A percentile compares a stretch with the other conserved stretches of the same genome.
Evolutionary conservation across 2,797 vertebrate species (phyloP).

Genomic region (Artibeus jamaicensis): DNA sequence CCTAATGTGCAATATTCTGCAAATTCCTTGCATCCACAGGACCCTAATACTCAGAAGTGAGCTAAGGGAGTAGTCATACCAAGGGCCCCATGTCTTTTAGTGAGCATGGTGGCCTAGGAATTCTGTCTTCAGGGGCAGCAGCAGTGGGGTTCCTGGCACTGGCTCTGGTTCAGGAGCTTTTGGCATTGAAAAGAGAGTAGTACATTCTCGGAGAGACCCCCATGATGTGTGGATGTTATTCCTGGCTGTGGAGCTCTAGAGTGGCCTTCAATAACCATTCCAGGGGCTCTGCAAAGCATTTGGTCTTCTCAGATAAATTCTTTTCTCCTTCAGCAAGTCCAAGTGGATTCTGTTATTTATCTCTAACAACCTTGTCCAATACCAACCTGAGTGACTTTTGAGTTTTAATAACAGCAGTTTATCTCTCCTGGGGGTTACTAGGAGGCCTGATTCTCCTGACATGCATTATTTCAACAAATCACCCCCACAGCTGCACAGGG

Average conservation of each 20-base stretch:
- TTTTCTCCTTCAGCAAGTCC: not conserved
- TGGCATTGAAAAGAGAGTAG: not conserved
- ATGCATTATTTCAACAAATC: not conserved
- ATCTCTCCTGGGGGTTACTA: not conserved
- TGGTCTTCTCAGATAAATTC: not conserved
- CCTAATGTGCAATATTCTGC: not conserved
- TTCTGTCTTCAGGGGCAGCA: not conserved
- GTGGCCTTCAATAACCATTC: not conserved
- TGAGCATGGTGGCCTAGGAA: not conserved
- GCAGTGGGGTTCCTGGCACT: not conserved
- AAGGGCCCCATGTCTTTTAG: too few species aligned
- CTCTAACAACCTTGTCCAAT: not conserved
- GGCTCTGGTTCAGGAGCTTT: not conserved
- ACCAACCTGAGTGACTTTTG: not conserved
- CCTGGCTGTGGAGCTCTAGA: not conserved
- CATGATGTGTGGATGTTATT: rapidly evolving
- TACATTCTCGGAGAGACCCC: not conserved
- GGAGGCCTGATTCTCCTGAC: not conserved
- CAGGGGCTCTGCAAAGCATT: not conserved
- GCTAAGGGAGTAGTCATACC: not conserved
- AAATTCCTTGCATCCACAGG: rapidly evolving
- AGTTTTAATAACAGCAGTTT: not conserved
- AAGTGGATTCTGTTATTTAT: not conserved
- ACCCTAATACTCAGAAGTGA: not conserved
- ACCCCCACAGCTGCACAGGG: not conserved